Evolutionary conservation across 2,797 vertebrate genomes (phyloP), one percentile per base, ranked within the genome.

Genomic region (Macroramphosus scolopax): DNA sequence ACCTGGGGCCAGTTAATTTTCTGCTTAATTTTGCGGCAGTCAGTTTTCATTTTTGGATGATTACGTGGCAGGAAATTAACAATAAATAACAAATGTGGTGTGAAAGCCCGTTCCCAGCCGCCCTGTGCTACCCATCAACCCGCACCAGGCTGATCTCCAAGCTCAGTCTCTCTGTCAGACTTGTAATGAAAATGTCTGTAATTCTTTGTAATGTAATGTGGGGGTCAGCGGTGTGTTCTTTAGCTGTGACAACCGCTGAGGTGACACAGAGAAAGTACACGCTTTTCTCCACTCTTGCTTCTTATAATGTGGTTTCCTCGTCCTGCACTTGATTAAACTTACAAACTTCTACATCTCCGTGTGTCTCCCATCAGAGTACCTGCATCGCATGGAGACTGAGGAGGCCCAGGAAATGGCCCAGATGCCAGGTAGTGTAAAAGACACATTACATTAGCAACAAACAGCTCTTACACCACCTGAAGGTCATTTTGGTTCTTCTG

Each of bases 21-120:
- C 95, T 97, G 96, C 96, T 98, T 99, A 99, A 99, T 99, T 98
- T 98, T 99, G 95, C 94, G 91, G 93, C 94, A 97, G 97, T 99
- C 97, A 95, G 93, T 98, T 98, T 97, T 95, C 94, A 95, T 99
- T 97, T 92, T 98, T 94, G 93, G 94, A 96, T 95, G 95, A 97
- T 97, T 96, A 96, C 91, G 94, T 94, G 91, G 92, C 92, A 91
- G 94, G 92, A 97, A 98, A 98, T 98, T 99, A 98, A 98, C 96
- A 99, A 99, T 99, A 98, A 99, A 99, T 99, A 99, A 99, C 95
- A 98, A 98, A 99, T 97, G 95, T 93, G 92, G 93, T 94, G 71
- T 84, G 89, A 90, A 88, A 86, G 84, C 76, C 81, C 72, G 68
- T 71, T 72, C 72, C 75, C 51, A 1, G 55, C 51, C 17, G 49